Conservation (phyloP, 2,888 invertebrate species). For the Stegana nigrithorax region DNA sequence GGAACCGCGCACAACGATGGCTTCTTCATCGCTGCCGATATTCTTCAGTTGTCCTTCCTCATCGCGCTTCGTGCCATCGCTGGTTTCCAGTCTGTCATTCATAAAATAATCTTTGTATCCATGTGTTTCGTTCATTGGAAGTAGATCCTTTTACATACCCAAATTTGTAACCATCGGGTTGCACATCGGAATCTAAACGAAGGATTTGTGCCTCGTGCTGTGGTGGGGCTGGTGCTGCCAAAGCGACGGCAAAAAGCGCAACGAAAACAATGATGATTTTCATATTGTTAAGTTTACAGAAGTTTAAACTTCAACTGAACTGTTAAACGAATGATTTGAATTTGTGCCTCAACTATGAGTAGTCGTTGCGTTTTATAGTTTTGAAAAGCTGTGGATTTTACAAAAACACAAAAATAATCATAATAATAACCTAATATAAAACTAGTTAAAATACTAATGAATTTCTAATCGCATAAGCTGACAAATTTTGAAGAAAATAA, state of each 20-base stretch:
- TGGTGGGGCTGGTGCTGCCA: constrained; percentile 57
- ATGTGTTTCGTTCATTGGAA: too few relatives aligned
- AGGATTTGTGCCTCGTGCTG: constrained; percentile 46
- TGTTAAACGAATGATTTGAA: too few relatives aligned
- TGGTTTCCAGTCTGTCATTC: constrained; percentile 67
- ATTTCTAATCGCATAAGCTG: too few relatives aligned
- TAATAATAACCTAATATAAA: too few relatives aligned
- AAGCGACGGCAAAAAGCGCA: constrained; percentile 53
- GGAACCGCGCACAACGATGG: constrained; percentile 70
- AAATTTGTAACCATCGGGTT: constrained; percentile 72
- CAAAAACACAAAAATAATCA: too few relatives aligned
- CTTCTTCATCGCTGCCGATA: constrained; percentile 71
- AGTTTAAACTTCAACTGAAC: too few relatives aligned
- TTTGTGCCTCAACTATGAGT: too few relatives aligned
- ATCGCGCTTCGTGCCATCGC: constrained; percentile 70
- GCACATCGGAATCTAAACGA: constrained; percentile 70
- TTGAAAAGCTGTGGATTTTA: too few relatives aligned
- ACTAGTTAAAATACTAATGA: too few relatives aligned
- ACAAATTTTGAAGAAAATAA: too few relatives aligned
- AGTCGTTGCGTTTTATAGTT: too few relatives aligned
- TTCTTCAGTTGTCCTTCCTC: constrained; percentile 71
- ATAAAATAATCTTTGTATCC: too few relatives aligned
- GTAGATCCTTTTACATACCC: constrained; percentile 67
- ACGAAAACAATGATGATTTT: constrained; percentile 59
- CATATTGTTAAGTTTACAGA: constrained; percentile 54